phyloP scores from a whole-genome alignment of 2,888 invertebrate species.

The Stomorhina lunata region DNA sequence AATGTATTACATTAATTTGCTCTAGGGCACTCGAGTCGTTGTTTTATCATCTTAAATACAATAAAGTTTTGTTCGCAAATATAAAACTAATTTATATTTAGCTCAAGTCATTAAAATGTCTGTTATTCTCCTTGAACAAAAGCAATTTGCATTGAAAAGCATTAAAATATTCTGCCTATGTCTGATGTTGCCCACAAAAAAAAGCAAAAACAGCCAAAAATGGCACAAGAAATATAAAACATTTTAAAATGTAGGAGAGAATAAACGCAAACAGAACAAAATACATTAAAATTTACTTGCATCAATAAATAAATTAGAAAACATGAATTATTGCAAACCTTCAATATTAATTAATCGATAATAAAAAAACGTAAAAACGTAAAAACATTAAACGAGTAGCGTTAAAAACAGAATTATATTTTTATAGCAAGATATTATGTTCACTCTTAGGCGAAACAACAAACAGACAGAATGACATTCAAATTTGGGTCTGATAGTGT shows the following conservation, averaged over 20 bases:
- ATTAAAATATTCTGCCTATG: not conserved
- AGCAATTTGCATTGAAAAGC: not conserved
- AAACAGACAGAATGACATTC: not conserved
- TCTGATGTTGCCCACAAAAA: not conserved
- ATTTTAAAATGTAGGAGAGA: too few relatives aligned
- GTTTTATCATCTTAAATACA: not conserved
- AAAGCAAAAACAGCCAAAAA: not conserved
- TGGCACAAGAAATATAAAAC: not conserved
- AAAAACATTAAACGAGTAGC: not conserved
- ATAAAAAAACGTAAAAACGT: not conserved
- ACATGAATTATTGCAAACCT: conserved; percentile 34
- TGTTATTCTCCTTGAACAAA: not conserved
- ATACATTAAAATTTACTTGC: conserved; percentile 24
- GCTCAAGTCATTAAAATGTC: not conserved
- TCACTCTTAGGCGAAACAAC: not conserved
- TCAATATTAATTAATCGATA: conserved; percentile 11
- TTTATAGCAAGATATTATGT: not conserved
- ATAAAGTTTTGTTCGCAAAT: not conserved
- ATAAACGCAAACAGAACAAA: too few relatives aligned
- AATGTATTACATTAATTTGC: not conserved
- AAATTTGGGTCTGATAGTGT: too few relatives aligned
- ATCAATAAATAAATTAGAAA: conserved; percentile 2
- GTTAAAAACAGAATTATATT: not conserved
- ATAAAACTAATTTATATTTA: not conserved
- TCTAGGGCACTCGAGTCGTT: not conserved